Evolutionary conservation across 2,113 vertebrate genomes (phyloP).

Genomic region (Saccopteryx leptura): DNA sequence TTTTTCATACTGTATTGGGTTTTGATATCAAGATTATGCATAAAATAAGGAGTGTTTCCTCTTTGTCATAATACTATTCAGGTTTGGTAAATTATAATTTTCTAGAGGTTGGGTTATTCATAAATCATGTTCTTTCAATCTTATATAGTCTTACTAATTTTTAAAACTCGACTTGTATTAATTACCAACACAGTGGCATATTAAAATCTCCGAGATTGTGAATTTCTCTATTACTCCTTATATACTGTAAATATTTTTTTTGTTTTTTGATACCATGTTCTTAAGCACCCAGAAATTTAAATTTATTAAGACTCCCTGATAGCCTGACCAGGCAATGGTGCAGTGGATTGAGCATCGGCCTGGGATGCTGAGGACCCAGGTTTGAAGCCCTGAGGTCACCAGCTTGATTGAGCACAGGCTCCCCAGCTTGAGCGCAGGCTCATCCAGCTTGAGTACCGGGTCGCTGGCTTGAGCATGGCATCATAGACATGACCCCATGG

Average conservation of each 20-base stretch:
- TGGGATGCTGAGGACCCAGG: too few species aligned
- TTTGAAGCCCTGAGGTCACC: too few species aligned
- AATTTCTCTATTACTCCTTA: not conserved
- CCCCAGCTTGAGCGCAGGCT: too few species aligned
- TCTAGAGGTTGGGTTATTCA: slow-evolving; percentile 26
- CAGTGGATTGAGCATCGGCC: too few species aligned
- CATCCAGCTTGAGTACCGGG: too few species aligned
- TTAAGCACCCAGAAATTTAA: slow-evolving; percentile 25
- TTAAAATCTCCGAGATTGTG: not conserved
- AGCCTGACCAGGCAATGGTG: too few species aligned
- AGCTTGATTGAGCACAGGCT: too few species aligned
- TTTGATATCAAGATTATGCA: slow-evolving; percentile 30
- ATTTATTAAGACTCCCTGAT: not conserved
- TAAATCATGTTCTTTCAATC: not conserved
- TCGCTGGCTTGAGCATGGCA: too few species aligned
- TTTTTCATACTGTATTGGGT: not conserved
- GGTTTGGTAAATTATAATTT: not conserved
- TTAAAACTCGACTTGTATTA: not conserved
- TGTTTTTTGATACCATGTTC: slow-evolving; percentile 4
- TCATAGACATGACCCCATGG: too few species aligned
- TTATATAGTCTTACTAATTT: not conserved
- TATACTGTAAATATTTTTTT: not conserved
- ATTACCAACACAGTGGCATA: not conserved
- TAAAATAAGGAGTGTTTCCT: not conserved
- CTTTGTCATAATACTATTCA: not conserved